A percentile compares a stretch with the other conserved stretches of the same genome.
phyloP scores from a whole-genome alignment of 2,113 vertebrate species.

The Cardinalis cardinalis region DNA sequence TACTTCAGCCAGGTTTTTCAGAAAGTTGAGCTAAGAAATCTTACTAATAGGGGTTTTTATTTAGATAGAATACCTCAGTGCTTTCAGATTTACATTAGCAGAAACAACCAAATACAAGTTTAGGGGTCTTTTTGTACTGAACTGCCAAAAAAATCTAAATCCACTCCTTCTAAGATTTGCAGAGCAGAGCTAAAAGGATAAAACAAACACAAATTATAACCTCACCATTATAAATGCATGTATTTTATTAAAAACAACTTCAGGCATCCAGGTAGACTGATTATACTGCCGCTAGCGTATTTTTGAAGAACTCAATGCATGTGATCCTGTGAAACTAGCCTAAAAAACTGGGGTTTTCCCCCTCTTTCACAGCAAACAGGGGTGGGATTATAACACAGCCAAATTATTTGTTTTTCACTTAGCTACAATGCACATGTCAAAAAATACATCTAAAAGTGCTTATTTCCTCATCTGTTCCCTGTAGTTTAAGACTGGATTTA shows the following conservation, averaged over 20 bases:
- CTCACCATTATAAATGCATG: neutral
- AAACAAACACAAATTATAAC: neutral
- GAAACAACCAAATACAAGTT: neutral
- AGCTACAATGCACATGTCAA: neutral
- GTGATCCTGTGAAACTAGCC: neutral
- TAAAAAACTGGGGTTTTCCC: neutral
- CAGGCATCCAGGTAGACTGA: neutral
- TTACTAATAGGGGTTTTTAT: neutral
- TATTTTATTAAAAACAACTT: neutral
- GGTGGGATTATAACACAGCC: neutral
- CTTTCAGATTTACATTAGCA: neutral
- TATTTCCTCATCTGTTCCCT: neutral
- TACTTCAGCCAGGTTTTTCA: neutral
- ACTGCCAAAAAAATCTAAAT: neutral
- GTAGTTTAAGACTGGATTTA: neutral
- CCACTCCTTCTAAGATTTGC: neutral
- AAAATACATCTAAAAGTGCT: neutral
- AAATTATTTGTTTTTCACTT: neutral
- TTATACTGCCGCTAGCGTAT: neutral
- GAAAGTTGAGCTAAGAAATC: neutral
- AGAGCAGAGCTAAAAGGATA: neutral
- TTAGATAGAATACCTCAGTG: neutral
- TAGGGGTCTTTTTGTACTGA: neutral
- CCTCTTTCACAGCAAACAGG: neutral
- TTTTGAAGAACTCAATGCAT: neutral